Conservation (phyloP, 1,140 invertebrate genomes). For the Drosophila nikananu region DNA sequence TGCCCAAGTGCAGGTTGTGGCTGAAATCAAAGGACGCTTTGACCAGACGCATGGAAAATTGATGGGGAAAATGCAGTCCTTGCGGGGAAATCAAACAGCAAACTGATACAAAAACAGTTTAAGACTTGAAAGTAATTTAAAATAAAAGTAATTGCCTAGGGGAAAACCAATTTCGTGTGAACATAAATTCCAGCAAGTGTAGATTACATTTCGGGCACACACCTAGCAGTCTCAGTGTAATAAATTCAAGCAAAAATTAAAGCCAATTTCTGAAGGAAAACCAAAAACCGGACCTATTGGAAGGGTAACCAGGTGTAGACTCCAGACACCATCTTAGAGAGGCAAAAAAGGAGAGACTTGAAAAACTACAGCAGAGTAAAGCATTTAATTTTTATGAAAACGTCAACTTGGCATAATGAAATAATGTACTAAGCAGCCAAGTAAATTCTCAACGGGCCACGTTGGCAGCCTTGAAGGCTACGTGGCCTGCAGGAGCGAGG, state of each 20-base stretch:
- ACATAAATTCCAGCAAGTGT: not conserved
- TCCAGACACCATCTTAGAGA: not conserved
- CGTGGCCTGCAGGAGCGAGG: conserved; percentile 1
- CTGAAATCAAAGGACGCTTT: conserved; percentile 8
- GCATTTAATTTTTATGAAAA: conserved; percentile 79
- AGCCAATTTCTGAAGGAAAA: not conserved
- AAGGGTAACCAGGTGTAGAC: not conserved
- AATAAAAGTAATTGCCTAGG: not conserved
- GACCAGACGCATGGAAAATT: conserved; percentile 4
- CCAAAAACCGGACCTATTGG: not conserved
- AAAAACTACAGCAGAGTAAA: conserved; percentile 19
- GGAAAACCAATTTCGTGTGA: not conserved
- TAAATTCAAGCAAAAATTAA: conserved; percentile 15
- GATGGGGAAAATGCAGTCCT: conserved; percentile 1
- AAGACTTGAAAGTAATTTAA: not conserved
- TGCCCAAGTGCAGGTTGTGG: conserved; percentile 2
- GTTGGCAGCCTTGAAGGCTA: conserved; percentile 21
- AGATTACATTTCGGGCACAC: not conserved
- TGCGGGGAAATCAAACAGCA: not conserved
- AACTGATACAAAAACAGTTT: not conserved
- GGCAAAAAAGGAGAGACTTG: not conserved
- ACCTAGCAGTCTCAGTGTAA: not conserved
- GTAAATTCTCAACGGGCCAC: conserved; percentile 44
- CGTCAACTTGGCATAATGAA: conserved; percentile 70
- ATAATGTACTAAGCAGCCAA: conserved; percentile 59